Evolutionary conservation across 2,888 invertebrate genomes (phyloP).

Genomic region (Erebia aethiops): DNA sequence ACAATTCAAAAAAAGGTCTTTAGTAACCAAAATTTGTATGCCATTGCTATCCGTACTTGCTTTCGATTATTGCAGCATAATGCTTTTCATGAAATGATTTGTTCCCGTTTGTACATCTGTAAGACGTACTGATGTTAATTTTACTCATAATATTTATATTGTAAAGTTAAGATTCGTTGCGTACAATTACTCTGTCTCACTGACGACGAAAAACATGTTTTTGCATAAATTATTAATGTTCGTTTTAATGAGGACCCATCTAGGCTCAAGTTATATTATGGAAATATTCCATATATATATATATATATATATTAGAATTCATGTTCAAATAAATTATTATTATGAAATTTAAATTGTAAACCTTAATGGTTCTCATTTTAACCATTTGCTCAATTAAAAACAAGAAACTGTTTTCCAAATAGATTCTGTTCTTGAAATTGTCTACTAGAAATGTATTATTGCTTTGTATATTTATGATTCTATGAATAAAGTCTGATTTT

Average conservation of each 20-base stretch:
- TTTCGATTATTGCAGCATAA: background rate
- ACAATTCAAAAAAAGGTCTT: background rate
- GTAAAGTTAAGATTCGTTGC: conserved; percentile 20
- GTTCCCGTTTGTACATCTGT: conserved; percentile 13
- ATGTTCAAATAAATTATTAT: background rate
- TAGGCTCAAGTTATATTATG: background rate
- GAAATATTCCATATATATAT: no score
- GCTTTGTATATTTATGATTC: conserved; percentile 41
- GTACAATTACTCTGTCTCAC: background rate
- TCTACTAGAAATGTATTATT: conserved; percentile 17
- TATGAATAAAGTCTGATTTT: conserved; percentile 64
- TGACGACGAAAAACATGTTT: conserved; percentile 7
- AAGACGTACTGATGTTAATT: conserved; percentile 24
- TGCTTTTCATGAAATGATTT: background rate
- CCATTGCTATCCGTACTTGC: background rate
- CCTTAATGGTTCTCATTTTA: background rate
- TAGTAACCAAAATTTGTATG: background rate
- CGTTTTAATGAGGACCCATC: background rate
- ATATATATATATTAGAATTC: background rate
- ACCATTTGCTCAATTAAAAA: conserved; percentile 17
- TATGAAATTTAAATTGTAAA: background rate
- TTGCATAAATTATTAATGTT: background rate
- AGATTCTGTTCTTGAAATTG: conserved; percentile 26
- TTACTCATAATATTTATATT: conserved; percentile 30
- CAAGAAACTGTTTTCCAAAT: background rate